A percentile compares a stretch with the other conserved stretches of the same genome.
These are phyloP conservation scores for Crotophaga sulcirostris DNA, from an alignment of 2,113 vertebrate species.

Conservation along the genomic window DNA sequence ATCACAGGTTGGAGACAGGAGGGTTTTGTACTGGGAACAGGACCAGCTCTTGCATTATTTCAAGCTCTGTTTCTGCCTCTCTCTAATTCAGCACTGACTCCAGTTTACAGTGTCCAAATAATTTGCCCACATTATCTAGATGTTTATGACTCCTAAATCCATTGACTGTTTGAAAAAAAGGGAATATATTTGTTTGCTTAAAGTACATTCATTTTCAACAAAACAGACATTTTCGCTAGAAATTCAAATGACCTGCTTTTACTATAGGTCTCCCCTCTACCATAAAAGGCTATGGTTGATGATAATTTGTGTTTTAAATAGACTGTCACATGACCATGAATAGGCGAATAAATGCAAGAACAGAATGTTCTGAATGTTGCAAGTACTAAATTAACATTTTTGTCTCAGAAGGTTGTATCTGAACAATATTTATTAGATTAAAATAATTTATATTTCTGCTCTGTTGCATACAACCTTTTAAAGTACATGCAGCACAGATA, in stretches of 20 bases:
- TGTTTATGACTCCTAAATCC: neutral
- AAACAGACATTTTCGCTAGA: slow-evolving; percentile 1
- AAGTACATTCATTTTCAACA: neutral
- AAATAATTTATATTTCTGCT: slow-evolving; percentile 70
- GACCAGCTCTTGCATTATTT: neutral
- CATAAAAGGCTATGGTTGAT: neutral
- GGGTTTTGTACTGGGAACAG: neutral
- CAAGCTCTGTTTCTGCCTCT: neutral
- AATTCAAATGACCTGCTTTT: slow-evolving; percentile 1
- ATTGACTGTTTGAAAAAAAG: neutral
- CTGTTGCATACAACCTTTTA: slow-evolving; percentile 65
- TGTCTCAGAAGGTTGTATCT: slow-evolving; percentile 40
- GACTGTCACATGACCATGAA: neutral
- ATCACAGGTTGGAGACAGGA: neutral
- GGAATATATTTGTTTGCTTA: neutral
- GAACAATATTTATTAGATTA: slow-evolving; percentile 54
- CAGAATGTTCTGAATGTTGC: neutral
- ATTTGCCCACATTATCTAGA: neutral
- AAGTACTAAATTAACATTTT: slow-evolving; percentile 48
- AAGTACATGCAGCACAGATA: slow-evolving; percentile 28
- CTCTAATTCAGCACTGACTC: neutral
- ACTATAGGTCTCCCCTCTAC: neutral
- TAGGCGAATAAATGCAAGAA: slow-evolving; percentile 27
- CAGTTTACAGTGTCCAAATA: neutral
- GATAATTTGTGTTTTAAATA: slow-evolving; percentile 27